Evolutionary conservation across 2,113 vertebrate genomes (phyloP), one percentile per base, ranked within the genome.

Genomic region (Macquaria ambigua): DNA sequence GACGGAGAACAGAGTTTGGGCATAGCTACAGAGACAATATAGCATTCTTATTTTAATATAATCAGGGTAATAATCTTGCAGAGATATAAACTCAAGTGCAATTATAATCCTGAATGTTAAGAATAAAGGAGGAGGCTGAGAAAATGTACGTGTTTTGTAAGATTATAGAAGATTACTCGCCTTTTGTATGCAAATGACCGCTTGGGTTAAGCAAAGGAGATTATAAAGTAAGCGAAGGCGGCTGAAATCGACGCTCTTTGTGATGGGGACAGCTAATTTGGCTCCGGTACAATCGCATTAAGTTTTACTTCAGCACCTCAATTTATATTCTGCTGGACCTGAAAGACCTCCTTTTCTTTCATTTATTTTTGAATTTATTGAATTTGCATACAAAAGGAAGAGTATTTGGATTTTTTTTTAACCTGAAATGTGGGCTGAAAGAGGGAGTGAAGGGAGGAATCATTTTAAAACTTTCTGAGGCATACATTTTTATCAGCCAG

Each of bases 11-110:
- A 53, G 46, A 25, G n/a, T 12, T 1, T 46, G 48, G 55, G 50
- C 63, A 74, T 56, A 58, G 37, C 34, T 46, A 21, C 16, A 63
- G 21, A 82, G 69, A 89, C 77, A 82, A 56, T 66, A 53, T 39
- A 34, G n/a, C 41, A 56, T 68, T 87, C 39, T 77, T 79, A 84
- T 61, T 91, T 89, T 70, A 74, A 69, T 84, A 82, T 74, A 39
- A 81, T 75, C 80, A 86, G 89, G 83, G 79, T 68, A 55, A 72
- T 90, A 41, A 67, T 87, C 81, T 86, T 73, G 83, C 77, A 74
- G 77, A 90, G 81, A 74, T 82, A 87, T 69, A 77, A 85, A 87
- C 87, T 90, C 72, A 95, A 94, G 94, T 94, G 93, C 93, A 93
- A 90, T 94, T 90, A 84, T 84, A 85, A 92, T 90, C 80, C 77